Evolutionary conservation across 2,113 vertebrate genomes (phyloP).

Genomic region (Microtus richardsoni): DNA sequence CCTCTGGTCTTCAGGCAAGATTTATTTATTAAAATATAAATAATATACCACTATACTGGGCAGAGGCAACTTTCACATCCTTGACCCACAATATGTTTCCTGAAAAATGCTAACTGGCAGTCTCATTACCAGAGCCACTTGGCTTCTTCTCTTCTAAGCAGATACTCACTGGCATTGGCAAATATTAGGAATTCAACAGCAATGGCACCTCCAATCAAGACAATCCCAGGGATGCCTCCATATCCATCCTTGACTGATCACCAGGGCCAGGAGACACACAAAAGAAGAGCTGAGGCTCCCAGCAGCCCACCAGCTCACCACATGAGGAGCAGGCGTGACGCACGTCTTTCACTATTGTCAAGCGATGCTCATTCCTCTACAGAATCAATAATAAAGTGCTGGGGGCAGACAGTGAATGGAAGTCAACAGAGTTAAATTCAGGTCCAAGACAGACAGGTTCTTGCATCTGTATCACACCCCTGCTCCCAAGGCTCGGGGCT

Average conservation of each 20-base stretch:
- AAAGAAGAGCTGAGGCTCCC: background rate
- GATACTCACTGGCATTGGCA: background rate
- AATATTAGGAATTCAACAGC: background rate
- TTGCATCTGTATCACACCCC: background rate
- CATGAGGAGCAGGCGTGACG: background rate
- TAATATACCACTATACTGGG: too few species aligned
- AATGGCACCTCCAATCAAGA: background rate
- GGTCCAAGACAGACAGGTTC: background rate
- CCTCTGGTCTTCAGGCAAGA: too few species aligned
- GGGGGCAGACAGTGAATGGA: background rate
- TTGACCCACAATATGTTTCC: background rate
- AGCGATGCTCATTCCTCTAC: background rate
- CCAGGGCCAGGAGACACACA: background rate
- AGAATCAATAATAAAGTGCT: background rate
- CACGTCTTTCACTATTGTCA: background rate
- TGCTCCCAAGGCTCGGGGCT: background rate
- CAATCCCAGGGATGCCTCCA: background rate
- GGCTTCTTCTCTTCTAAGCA: background rate
- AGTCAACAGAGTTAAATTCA: background rate
- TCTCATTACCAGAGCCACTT: background rate
- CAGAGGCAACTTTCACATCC: background rate
- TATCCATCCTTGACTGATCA: background rate
- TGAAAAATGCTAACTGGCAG: background rate
- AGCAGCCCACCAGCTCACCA: background rate
- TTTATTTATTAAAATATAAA: too few species aligned